A percentile compares a stretch with the other conserved stretches of the same genome.
These are phyloP conservation scores for Leptopilina boulardi DNA, from an alignment of 1,140 invertebrate genomes.

Conservation along the genomic window DNA sequence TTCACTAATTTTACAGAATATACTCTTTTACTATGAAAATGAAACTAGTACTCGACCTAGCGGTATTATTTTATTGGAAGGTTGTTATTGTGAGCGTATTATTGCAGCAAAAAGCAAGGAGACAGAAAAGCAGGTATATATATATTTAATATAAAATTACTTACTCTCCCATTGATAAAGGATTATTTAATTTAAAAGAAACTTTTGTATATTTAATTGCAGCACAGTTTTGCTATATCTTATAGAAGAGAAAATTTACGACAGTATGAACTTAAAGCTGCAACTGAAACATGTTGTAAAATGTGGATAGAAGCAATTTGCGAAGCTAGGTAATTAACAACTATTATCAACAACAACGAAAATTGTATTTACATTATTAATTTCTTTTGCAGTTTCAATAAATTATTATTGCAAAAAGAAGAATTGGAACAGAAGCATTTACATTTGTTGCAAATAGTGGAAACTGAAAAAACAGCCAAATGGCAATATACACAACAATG, in stretches of 20 bases:
- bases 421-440: slow-evolving; percentile 95
- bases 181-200: too few species aligned
- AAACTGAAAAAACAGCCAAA: slow-evolving; percentile 94
- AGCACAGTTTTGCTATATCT: slow-evolving; percentile 93
- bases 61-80: slow-evolving; percentile 91
- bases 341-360: too few species aligned
- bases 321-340: slow-evolving; percentile 85
- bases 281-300: slow-evolving; percentile 90
- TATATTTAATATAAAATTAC: slow-evolving; percentile 29
- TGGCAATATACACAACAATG: slow-evolving; percentile 96
- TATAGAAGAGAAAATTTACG: slow-evolving; percentile 91
- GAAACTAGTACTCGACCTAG: slow-evolving; percentile 86
- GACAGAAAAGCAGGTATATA: slow-evolving; percentile 78
- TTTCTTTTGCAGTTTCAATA: slow-evolving; percentile 88
- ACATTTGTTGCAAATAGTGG: slow-evolving; percentile 93
- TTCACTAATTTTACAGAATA: slow-evolving; percentile 80
- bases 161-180: too few species aligned
- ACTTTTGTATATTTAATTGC: slow-evolving; percentile 76
- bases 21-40: slow-evolving; percentile 94
- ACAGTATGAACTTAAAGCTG: slow-evolving; percentile 90
- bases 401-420: slow-evolving; percentile 92
- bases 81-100: slow-evolving; percentile 91
- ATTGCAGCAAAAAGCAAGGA: slow-evolving; percentile 77
- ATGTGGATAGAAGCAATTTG: slow-evolving; percentile 93
- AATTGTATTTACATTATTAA: not conserved